These are phyloP conservation scores for Phylloscopus trochilus DNA, from an alignment of 2,113 vertebrate species.

Conservation along the genomic window DNA sequence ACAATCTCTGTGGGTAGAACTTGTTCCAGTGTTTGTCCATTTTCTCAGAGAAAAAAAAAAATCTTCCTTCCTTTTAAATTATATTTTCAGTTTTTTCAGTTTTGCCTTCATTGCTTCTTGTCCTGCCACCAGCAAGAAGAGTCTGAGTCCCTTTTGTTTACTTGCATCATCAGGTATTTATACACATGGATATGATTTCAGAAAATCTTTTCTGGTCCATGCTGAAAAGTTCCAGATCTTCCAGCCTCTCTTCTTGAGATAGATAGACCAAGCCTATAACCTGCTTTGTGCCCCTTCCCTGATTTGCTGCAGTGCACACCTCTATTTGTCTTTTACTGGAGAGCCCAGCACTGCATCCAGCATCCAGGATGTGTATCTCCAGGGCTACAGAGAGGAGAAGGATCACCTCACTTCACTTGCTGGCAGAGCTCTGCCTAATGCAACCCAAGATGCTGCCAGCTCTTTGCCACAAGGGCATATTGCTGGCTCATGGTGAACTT, in stretches of 20 bases:
- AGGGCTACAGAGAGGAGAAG: neutral
- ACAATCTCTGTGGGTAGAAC: neutral
- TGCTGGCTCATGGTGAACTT: neutral
- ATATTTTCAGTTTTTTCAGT: neutral
- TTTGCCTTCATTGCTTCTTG: neutral
- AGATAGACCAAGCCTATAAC: neutral
- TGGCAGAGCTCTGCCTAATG: neutral
- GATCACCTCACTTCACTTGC: neutral
- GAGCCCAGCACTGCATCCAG: neutral
- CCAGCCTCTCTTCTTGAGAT: neutral
- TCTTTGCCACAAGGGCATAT: neutral
- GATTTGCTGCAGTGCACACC: neutral
- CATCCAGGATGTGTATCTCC: neutral
- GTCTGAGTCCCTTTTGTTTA: neutral
- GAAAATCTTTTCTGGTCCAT: neutral
- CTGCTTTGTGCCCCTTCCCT: neutral
- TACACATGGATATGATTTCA: neutral
- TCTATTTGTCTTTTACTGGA: neutral
- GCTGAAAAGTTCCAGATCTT: neutral
- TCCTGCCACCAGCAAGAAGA: neutral
- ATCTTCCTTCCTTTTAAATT: neutral
- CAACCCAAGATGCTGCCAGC: neutral
- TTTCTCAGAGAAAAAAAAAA: neutral
- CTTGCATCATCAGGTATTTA: neutral
- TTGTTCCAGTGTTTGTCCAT: rapidly evolving